Evolutionary conservation across 2,113 vertebrate species (phyloP).

Genomic region (Syngnathus floridae): DNA sequence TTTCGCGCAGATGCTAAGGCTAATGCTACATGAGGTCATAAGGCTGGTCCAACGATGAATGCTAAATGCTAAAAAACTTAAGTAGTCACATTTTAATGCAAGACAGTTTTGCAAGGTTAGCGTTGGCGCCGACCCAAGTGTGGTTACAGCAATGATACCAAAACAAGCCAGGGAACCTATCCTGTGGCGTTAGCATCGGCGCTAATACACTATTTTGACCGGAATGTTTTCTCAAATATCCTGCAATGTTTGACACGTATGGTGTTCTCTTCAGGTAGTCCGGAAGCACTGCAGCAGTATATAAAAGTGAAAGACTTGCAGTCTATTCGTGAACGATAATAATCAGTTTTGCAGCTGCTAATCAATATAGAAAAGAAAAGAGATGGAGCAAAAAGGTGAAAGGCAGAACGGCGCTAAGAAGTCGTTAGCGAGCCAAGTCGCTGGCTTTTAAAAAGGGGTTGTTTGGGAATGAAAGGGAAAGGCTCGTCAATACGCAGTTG

Average conservation of each 20-base stretch:
- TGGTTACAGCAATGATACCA: no score
- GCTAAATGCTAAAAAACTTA: not conserved
- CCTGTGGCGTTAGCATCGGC: not conserved
- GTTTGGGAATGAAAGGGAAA: slow-evolving; percentile 39
- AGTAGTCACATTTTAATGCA: no score
- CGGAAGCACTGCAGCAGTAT: not conserved
- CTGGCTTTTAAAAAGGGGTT: slow-evolving; percentile 49
- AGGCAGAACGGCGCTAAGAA: slow-evolving; percentile 22
- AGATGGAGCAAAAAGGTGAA: slow-evolving; percentile 20
- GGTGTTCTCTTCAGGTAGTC: not conserved
- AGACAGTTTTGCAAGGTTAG: no score
- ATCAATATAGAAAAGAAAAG: slow-evolving; percentile 6
- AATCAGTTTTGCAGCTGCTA: not conserved
- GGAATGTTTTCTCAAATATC: no score
- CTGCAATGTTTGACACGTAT: not conserved
- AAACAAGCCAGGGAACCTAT: not conserved
- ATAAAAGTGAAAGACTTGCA: not conserved
- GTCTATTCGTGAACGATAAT: not conserved
- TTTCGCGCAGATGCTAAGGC: not conserved
- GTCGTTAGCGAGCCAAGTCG: slow-evolving; percentile 17
- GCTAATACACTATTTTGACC: not conserved
- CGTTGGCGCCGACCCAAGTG: no score
- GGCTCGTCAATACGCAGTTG: not conserved
- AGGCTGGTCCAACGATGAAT: not conserved
- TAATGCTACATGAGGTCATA: not conserved